Evolutionary conservation across 1,140 invertebrate species (phyloP), one percentile per base, ranked within the genome.

Genomic region (Zaprionus kolodkinae): DNA sequence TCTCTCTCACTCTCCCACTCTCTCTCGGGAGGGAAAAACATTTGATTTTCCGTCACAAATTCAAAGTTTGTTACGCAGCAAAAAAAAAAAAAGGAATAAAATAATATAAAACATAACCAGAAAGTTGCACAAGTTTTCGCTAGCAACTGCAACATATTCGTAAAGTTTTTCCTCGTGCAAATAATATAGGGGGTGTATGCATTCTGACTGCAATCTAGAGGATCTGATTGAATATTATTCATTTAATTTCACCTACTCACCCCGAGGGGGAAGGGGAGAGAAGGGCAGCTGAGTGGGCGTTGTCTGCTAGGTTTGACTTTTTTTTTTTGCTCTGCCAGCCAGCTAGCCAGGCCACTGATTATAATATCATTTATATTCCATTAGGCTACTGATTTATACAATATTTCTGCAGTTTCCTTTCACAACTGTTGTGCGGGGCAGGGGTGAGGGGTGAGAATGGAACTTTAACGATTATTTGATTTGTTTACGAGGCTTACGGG

Each of bases 381-480:
- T 74, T 74, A 57, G 66, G 54, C 59, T 11, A 48, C 57, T 69
- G 72, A 74, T 74, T 74, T 74, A 74, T 69, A 50, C 30, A 40
- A 33, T 57, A 48, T 69, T 62, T 60, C 21, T 36, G 65, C 55
- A 50, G 33, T 30, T 48, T 68, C 65, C 65, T 63, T 69, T 64
- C 21, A 21, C 21, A 21, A 36, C 7, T 33, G 63, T 6, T n/a
- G 30, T 17, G 17, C 27, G 38, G 33, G 38, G 56, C 64, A 65
- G n/a, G 6, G 3, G n/a, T 2, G 3, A 2, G n/a, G 2, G 40
- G 40, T 43, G 40, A 15, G 40, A 43, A 45, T 45, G 55, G 57
- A 11, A 59, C 40, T 56, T 64, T 63, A 69, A 74, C 52, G 72
- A 69, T 74, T 74, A 74, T 74, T 74, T 74, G 72, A 74, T 74